Base-by-base conservation (phyloP, 2,113 vertebrate genomes). In the Motacilla tschutschensis region DNA sequence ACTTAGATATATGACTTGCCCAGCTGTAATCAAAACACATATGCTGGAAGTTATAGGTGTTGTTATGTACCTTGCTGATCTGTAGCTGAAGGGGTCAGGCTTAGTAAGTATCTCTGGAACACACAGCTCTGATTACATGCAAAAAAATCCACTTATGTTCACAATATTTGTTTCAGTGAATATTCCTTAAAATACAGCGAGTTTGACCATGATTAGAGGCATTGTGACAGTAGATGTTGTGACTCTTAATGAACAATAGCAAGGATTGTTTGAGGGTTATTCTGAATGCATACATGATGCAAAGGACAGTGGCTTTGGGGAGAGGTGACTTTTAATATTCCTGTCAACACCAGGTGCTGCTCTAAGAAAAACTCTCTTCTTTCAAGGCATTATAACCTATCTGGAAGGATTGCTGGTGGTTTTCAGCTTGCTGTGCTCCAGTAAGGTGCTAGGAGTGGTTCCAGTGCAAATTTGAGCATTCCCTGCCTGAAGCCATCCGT, bases 391-490 rank as follows among this genome's bases (percentile, higher is more conserved):
- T 79, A 24, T 65, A 79, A 78, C 36, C 55, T 79, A 4, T 44
- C 59, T 79, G 47, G 41, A 74, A 74, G 17, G 48, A 40, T 2
- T 76, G 44, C 51, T 79, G 40, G 48, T 67, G 44, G 4, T 66
- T 82, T 83, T 71, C 73, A 62, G 53, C 50, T 83, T 64, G 57
- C 26, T 67, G 8, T 38, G 15, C 40, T 67, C 29, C 11, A 35
- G 41, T 22, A 47, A 74, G 53, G 50, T 38, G 62, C 85, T 78
- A 48, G 48, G 41, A 87, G 69, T 38, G 18, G 51, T 35, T 83
- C 47, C 67, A 73, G 60, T 35, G 60, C 80, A 85, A 81, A 90
- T 74, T 44, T 60, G 87, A 92, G 79, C 80, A 90, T 29, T 17
- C 47, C 10, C 51, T 79, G 65, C 64, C 66, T 53, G 38, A 73